Evolutionary conservation across 1,140 invertebrate genomes (phyloP).

Genomic region (Drosophila sechellia): DNA sequence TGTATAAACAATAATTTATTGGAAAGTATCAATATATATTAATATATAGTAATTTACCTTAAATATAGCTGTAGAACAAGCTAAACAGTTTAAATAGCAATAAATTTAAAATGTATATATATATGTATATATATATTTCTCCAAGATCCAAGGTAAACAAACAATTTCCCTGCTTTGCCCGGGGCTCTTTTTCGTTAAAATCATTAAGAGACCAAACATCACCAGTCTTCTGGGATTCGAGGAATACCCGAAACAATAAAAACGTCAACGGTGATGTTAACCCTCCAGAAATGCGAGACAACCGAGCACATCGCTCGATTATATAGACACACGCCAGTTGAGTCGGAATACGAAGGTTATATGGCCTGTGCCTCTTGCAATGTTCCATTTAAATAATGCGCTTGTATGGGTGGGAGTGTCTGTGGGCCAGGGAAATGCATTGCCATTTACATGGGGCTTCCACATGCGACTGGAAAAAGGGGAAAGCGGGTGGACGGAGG

Average conservation of each 20-base stretch:
- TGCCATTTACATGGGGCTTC: conserved; percentile 13
- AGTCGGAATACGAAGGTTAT: conserved; percentile 7
- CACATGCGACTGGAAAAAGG: not conserved
- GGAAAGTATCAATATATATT: too few species aligned
- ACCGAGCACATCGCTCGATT: conserved; percentile 10
- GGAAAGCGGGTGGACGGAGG: not conserved
- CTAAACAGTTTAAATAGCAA: too few species aligned
- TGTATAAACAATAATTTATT: too few species aligned
- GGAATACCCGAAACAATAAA: conserved; percentile 22
- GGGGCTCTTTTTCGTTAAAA: conserved; percentile 15
- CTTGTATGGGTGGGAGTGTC: conserved; percentile 16
- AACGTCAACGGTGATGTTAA: conserved; percentile 30
- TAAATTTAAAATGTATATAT: conserved; percentile 14
- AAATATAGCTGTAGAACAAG: too few species aligned
- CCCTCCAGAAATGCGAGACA: conserved; percentile 34
- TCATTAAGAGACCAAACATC: conserved; percentile 38
- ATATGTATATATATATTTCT: too few species aligned
- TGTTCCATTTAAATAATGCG: conserved; percentile 73
- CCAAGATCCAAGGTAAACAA: conserved; percentile 1
- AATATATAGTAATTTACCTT: too few species aligned
- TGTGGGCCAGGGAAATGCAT: conserved; percentile 16
- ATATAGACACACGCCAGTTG: conserved; percentile 22
- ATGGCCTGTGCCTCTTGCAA: conserved; percentile 45
- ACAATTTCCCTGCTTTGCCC: conserved; percentile 12
- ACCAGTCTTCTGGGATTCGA: conserved; percentile 3